Percentiles rank a stretch among this genome's conserved stretches.
phyloP scores from a whole-genome alignment of 1,140 invertebrate species.

The Meloidogyne floridensis region DNA sequence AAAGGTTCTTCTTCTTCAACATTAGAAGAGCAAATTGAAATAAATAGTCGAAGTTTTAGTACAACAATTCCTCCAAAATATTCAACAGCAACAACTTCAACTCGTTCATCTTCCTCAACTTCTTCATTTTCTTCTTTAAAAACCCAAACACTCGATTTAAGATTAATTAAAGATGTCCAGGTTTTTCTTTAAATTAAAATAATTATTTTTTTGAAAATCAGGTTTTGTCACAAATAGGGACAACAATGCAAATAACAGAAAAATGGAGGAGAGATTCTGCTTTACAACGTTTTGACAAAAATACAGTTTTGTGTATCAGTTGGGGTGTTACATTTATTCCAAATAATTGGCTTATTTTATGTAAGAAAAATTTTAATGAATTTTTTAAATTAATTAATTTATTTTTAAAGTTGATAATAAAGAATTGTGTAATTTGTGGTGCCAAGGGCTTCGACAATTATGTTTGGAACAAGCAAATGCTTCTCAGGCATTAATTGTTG shows the following conservation, averaged over 20 bases:
- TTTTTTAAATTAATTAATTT: constrained; percentile 21
- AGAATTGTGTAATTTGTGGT: constrained; percentile 52
- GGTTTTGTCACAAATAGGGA: constrained; percentile 24
- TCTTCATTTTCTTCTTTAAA: constrained; percentile 22
- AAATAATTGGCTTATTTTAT: constrained; percentile 60
- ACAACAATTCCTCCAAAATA: neutral
- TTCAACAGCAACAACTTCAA: too few relatives aligned
- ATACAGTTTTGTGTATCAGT: constrained; percentile 55
- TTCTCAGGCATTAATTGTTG: constrained; percentile 54
- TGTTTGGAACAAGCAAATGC: constrained; percentile 53
- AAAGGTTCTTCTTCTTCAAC: constrained; percentile 9
- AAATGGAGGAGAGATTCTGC: constrained; percentile 64
- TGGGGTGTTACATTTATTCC: constrained; percentile 59
- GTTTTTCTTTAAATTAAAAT: constrained; percentile 39
- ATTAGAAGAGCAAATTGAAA: neutral
- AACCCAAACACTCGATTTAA: constrained; percentile 47
- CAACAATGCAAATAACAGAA: constrained; percentile 58
- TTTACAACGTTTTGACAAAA: constrained; percentile 52
- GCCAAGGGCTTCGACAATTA: constrained; percentile 56
- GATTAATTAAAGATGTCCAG: constrained; percentile 54
- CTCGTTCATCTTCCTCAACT: constrained; percentile 21
- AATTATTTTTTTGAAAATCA: constrained; percentile 22
- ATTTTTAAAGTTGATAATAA: constrained; percentile 39
- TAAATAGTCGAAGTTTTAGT: neutral
- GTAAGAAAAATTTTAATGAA: constrained; percentile 39